Evolutionary conservation across 2,113 vertebrate genomes (phyloP), one percentile per base, ranked within the genome.

Genomic region (Candoia aspera): DNA sequence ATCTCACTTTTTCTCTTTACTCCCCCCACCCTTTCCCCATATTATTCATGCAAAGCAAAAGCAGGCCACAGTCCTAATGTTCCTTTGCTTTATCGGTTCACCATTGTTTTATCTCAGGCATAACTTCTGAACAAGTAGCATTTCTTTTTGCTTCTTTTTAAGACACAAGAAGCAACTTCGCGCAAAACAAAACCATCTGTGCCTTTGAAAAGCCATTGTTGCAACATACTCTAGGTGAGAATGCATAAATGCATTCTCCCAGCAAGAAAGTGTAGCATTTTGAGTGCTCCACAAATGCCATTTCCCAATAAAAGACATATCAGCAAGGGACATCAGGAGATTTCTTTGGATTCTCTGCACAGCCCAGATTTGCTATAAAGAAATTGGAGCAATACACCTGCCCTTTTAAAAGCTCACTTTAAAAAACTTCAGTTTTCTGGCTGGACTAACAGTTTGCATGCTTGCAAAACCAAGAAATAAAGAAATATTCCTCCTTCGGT

Each of bases 401-500:
- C 6, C 37, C 29, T 90, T 79, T 57, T 90, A 24, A 57, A 46
- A 83, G n/a, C 53, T 57, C n/a, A 57, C 79, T 83, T 68, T 11
- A 24, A 60, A 83, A 55, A 12, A 53, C 8, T 79, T 89, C 24
- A n/a, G 42, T 33, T 90, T 83, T 29, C 26, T 55, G n/a, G 64
- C 64, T 83, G n/a, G 57, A 90, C 21, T 55, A 83, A 90, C 37
- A 55, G n/a, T 90, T 64, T 26, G 15, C 64, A 57, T 79, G 26
- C 54, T 58, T 90, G 21, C 53, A 26, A 90, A 90, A 13, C 53
- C 89, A 58, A 55, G 89, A 84, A 26, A 57, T 90, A 90, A 46
- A 2, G 3, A 90, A 90, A 83, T 84, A 73, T 58, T 58, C 54
- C 33, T 83, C 54, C 33, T 83, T 83, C 21, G 19, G 68, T 24